Percentiles rank a stretch among this genome's conserved stretches.
Evolutionary conservation across 2,797 vertebrate species (phyloP).

Genomic region (Onychomys torridus): DNA sequence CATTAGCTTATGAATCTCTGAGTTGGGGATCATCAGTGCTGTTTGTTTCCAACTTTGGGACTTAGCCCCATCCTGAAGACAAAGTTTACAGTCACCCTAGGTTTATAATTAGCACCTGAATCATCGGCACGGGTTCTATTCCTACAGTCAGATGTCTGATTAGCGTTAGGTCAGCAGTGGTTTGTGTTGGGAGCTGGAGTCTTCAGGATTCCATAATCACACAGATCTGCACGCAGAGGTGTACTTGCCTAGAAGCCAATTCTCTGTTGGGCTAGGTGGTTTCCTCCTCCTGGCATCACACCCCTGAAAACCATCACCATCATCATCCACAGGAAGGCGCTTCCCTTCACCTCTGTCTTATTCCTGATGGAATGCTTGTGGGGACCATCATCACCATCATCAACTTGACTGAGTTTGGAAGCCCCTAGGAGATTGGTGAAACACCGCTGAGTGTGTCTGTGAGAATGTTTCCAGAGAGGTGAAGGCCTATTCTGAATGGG

Average conservation of each 20-base stretch:
- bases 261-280: neutral
- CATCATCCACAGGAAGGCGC: neutral
- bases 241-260: neutral
- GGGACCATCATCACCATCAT: neutral
- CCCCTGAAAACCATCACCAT: neutral
- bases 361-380: neutral
- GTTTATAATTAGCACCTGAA: constrained; percentile 62
- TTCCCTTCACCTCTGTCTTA: neutral
- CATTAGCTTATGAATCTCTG: constrained; percentile 14
- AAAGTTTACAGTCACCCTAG: constrained; percentile 43
- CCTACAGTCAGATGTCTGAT: constrained; percentile 61
- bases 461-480: neutral
- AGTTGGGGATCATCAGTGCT: neutral
- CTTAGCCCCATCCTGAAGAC: neutral
- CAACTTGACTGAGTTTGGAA: neutral
- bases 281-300: neutral
- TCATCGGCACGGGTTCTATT: constrained; percentile 44
- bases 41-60: constrained; percentile 30
- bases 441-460: neutral
- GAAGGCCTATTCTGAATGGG: neutral
- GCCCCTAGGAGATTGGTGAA: neutral
- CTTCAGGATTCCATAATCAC: constrained; percentile 16
- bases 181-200: constrained; percentile 44
- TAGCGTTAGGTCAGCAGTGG: constrained; percentile 28
- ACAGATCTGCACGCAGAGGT: neutral